Evolutionary conservation across 2,113 vertebrate species (phyloP), one percentile per base, ranked within the genome.

Genomic region (Tyrannus savana): DNA sequence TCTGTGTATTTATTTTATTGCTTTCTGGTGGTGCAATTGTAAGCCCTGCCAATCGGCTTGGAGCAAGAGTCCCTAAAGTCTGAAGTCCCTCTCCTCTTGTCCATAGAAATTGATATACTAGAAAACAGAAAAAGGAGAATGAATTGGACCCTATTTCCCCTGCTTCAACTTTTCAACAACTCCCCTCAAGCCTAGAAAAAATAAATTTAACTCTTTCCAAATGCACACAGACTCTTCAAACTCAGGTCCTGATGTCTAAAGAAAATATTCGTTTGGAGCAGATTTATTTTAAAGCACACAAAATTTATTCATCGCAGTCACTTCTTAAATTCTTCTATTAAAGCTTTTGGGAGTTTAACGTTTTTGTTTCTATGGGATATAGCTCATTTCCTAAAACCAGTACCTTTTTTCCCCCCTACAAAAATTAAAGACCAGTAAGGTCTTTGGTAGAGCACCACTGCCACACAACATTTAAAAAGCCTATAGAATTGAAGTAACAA

Each of bases 1-100:
- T 94, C 52, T 90, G 47, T 5, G 5, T 84, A 88, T 92, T 93
- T 84, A 37, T 93, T 96, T 96, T 90, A 96, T 77, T 93, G 63
- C 67, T 80, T 87, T 95, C 83, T 93, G 67, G 55, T 93, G 63
- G 33, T 86, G 52, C 72, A 94, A 71, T 67, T 82, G 50, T 56
- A 94, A 90, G 79, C 49, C 64, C 41, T 75, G 68, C 92, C 75
- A 75, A 81, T 59, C 44, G 86, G 55, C 52, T 71, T 52, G 35
- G 35, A 96, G 64, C 22, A 88, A 84, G 35, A 89, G 64, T 83
- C 92, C 52, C 87, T 75, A 35, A 88, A 95, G 85, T 60, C 47
- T 71, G 7, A 80, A 95, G 64, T 86, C 63, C 64, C 82, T 88
- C 59, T 87, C 74, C 75, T 84, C 63, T 78, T 83, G 75, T 80